Evolutionary conservation across 1,140 invertebrate genomes (phyloP), one percentile per base, ranked within the genome.

Genomic region (Orchestia grillus): DNA sequence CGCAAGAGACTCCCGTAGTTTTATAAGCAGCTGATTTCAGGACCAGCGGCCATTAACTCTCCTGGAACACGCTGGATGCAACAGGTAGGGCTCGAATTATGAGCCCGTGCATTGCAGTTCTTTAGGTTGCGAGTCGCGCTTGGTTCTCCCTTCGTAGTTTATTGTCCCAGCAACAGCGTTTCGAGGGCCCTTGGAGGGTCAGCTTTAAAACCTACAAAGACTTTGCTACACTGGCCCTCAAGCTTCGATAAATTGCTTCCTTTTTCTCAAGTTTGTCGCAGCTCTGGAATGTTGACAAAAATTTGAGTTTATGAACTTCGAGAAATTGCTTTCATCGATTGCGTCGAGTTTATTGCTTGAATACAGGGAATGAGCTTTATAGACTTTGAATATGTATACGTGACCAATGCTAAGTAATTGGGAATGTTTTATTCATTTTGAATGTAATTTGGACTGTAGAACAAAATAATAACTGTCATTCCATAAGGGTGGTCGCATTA

Each of bases 101-200:
- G 92, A 94, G 92, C 43, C 44, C 92, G 92, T 94, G 45, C 92
- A 94, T 94, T 94, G 41, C 92, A n/a, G 43, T 45, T 94, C 92
- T 94, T 94, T 94, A 94, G 92, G 92, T 94, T 94, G 44, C 41
- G 92, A 94, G 44, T 45, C 8, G 41, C 92, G 92, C 41, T 45
- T 94, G 92, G 92, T 44, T 44, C 44, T 94, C 41, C 43, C 44
- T 94, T 94, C 92, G 92, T 94, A 94, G 92, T 94, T 94, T 94
- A 94, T 94, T 42, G 92, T 94, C 92, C 43, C 44, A 47, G 92
- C 92, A 94, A 94, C 92, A 45, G 92, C 92, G 92, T 44, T 45
- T 11, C 8, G 36, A 47, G 44, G 43, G 23, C 92, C 40, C 44
- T 47, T 44, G 16, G 44, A 44, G 16, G 92, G 92, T 94, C 92